Conservation (phyloP, 2,888 invertebrate genomes). For the Nebria salina region DNA sequence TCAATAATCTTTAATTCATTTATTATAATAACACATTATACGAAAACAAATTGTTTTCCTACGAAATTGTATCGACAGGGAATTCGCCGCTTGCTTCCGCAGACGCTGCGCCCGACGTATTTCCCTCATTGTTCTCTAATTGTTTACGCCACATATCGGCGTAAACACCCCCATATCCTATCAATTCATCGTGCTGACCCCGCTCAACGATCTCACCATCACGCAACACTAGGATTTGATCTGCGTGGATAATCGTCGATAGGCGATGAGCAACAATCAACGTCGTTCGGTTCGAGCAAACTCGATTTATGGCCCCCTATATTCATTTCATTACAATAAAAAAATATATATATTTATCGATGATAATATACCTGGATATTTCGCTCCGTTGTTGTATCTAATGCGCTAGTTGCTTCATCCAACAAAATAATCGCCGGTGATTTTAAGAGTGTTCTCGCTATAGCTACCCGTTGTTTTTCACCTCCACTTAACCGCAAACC, state of each 20-base stretch:
- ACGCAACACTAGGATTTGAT: slow-evolving; percentile 91
- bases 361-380: slow-evolving; percentile 74
- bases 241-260: slow-evolving; percentile 94
- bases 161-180: slow-evolving; percentile 79
- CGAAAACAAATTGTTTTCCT: neutral
- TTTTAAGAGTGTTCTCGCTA: slow-evolving; percentile 94
- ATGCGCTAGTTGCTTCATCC: slow-evolving; percentile 95
- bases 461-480: slow-evolving; percentile 97
- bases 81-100: slow-evolving; percentile 53
- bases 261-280: slow-evolving; percentile 94
- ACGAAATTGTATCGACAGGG: neutral
- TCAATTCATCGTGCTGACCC: slow-evolving; percentile 83
- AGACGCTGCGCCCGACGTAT: slow-evolving; percentile 30
- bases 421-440: slow-evolving; percentile 88
- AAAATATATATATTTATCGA: too few species aligned
- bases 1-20: too few species aligned
- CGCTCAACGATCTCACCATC: slow-evolving; percentile 93
- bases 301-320: slow-evolving; percentile 76
- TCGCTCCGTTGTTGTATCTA: slow-evolving; percentile 95
- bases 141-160: slow-evolving; percentile 95
- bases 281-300: slow-evolving; percentile 89
- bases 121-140: slow-evolving; percentile 65
- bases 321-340: slow-evolving; percentile 45
- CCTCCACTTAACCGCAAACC: slow-evolving; percentile 96
- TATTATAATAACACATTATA: too few species aligned